Evolutionary conservation across 2,113 vertebrate species (phyloP).

Genomic region (Jacana jacana): DNA sequence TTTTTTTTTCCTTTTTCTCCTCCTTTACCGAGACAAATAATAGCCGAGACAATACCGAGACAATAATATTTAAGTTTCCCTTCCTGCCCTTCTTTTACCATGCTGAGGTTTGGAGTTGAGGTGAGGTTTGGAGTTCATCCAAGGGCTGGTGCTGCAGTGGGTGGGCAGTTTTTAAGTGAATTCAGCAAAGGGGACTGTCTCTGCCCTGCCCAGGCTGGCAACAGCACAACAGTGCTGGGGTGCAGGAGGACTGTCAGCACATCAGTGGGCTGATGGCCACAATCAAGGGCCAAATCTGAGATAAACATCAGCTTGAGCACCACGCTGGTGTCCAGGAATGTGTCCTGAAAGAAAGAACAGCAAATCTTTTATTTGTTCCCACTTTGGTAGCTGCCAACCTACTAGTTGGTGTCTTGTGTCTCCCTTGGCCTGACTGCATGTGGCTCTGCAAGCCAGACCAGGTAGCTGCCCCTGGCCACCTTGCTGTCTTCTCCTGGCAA

Average conservation of each 20-base stretch:
- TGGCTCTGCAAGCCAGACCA: not conserved
- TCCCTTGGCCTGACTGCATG: accelerated
- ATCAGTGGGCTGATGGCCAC: accelerated
- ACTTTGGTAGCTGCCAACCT: not conserved
- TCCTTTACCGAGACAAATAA: not conserved
- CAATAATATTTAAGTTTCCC: not conserved
- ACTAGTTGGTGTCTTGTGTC: not conserved
- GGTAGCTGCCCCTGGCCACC: not conserved
- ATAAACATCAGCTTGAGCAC: not conserved
- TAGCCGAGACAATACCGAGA: too few relatives aligned
- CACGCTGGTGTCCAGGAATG: not conserved
- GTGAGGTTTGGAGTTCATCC: not conserved
- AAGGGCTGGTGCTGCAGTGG: not conserved
- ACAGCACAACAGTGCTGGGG: not conserved
- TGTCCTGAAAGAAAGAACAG: not conserved
- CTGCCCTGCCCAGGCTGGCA: not conserved
- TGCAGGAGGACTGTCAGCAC: not conserved
- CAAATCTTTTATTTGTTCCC: not conserved
- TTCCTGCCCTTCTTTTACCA: not conserved
- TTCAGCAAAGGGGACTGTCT: not conserved
- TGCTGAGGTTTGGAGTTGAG: not conserved
- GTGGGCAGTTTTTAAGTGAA: not conserved
- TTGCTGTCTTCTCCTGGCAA: not conserved
- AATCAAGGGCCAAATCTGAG: not conserved
- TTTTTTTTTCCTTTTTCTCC: not conserved